Percentiles rank a stretch among this genome's conserved stretches.
Conservation (phyloP, 2,113 vertebrate species). For the Pelobates fuscus region DNA sequence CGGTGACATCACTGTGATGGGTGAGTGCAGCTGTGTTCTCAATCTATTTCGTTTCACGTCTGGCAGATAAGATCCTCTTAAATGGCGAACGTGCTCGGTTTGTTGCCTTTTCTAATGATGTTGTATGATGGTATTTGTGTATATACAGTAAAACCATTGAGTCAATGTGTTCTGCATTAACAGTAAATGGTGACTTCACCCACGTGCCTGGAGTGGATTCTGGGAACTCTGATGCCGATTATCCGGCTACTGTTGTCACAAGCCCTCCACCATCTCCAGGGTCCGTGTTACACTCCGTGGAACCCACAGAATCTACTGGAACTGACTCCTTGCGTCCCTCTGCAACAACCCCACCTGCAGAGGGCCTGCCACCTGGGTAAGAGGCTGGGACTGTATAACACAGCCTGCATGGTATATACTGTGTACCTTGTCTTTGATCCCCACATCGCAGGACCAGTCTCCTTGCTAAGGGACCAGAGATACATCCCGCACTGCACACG, state of each 20-base stretch:
- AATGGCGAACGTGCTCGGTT: no score
- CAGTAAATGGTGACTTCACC: slow-evolving; percentile 76
- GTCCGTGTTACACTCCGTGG: slow-evolving; percentile 53
- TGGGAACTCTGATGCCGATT: slow-evolving; percentile 52
- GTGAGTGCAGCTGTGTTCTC: slow-evolving; percentile 8
- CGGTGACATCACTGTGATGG: slow-evolving; percentile 16
- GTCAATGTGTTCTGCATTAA: slow-evolving; percentile 8
- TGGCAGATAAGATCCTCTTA: no score
- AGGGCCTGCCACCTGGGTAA: slow-evolving; percentile 87
- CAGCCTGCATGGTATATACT: neutral
- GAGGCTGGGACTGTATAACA: slow-evolving; percentile 54
- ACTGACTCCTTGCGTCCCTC: slow-evolving; percentile 59
- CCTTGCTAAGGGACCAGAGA: no score
- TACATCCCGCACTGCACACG: neutral
- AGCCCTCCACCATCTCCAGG: slow-evolving; percentile 53
- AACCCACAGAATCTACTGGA: slow-evolving; percentile 54
- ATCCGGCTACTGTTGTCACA: rapidly evolving
- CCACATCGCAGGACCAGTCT: no score
- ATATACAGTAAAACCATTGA: no score
- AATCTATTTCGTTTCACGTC: neutral
- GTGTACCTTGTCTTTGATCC: no score
- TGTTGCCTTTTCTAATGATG: no score
- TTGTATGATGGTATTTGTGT: no score
- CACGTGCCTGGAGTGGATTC: slow-evolving; percentile 63
- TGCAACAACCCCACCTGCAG: slow-evolving; percentile 58